Percentiles rank a stretch among this genome's conserved stretches.
Evolutionary conservation across 2,888 invertebrate genomes (phyloP).

Genomic region (Biston betularia): DNA sequence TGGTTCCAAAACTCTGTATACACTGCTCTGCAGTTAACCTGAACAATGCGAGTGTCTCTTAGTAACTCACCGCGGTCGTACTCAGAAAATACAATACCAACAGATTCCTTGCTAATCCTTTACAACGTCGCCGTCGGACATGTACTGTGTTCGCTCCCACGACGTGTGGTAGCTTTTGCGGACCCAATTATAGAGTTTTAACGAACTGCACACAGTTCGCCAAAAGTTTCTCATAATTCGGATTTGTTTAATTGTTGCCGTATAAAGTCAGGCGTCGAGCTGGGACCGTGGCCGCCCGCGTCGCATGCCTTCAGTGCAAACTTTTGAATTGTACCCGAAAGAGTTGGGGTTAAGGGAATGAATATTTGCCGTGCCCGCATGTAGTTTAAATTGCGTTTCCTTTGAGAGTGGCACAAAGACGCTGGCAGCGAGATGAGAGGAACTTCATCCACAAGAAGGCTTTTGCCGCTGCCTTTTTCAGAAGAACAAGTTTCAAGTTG

Average conservation of each 20-base stretch:
- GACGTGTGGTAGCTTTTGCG: conserved; percentile 49
- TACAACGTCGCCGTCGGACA: conserved; percentile 45
- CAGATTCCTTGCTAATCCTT: conserved; percentile 53
- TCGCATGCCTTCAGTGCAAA: conserved; percentile 51
- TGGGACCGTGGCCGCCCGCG: conserved; percentile 29
- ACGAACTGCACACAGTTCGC: conserved; percentile 61
- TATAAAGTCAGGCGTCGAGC: conserved; percentile 35
- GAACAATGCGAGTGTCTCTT: conserved; percentile 3
- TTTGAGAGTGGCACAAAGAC: conserved; percentile 73
- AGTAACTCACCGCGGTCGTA: conserved; percentile 20
- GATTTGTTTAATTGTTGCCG: conserved; percentile 61
- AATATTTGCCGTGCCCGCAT: conserved; percentile 74
- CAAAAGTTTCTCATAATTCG: conserved; percentile 58
- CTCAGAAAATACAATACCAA: conserved; percentile 43
- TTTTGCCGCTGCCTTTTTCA: conserved; percentile 66
- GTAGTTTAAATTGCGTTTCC: conserved; percentile 79
- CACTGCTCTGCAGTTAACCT: too few relatives aligned
- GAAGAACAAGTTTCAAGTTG: conserved; percentile 59
- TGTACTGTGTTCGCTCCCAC: conserved; percentile 51
- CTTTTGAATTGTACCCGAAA: conserved; percentile 57
- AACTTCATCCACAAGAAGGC: conserved; percentile 64
- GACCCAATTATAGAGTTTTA: conserved; percentile 68
- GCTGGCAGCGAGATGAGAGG: conserved; percentile 57
- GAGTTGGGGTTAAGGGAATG: conserved; percentile 62
- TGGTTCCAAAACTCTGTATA: too few relatives aligned